phyloP scores from a whole-genome alignment of 2,888 invertebrate species.

The Sepioteuthis lessoniana region DNA sequence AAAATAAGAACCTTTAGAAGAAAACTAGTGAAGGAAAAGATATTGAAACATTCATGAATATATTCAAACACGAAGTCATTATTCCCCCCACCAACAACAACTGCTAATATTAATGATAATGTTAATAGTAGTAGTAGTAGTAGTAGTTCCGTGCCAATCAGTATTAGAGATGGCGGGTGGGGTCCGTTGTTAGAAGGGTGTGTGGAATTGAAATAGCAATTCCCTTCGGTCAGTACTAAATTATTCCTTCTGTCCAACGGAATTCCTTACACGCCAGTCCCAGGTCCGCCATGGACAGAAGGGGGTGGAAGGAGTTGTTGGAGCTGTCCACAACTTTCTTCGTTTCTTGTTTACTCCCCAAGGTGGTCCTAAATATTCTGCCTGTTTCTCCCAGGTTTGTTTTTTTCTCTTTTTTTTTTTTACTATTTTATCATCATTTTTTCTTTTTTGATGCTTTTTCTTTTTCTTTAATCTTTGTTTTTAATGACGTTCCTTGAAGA shows the following conservation, averaged over 20 bases:
- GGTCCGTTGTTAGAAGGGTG: neutral
- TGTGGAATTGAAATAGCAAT: slow-evolving; percentile 12
- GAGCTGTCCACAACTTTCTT: neutral
- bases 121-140: slow-evolving; percentile 33
- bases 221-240: neutral
- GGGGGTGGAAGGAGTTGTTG: neutral
- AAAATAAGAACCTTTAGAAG: no score
- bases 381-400: neutral
- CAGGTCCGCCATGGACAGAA: neutral
- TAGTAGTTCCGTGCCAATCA: neutral
- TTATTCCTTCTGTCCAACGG: slow-evolving; percentile 9
- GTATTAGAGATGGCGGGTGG: neutral
- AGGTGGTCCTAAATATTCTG: neutral
- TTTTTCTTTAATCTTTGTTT: no score
- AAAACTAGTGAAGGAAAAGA: no score
- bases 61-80: no score
- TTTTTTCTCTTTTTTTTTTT: neutral
- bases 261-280: slow-evolving; percentile 23
- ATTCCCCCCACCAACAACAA: no score
- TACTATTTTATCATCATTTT: no score
- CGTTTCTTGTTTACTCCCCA: slow-evolving; percentile 17
- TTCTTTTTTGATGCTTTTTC: no score
- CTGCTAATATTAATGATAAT: neutral
- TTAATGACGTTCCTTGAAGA: no score
- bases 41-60: no score